Evolutionary conservation across 2,113 vertebrate species (phyloP).

Genomic region (Asarcornis scutulata): DNA sequence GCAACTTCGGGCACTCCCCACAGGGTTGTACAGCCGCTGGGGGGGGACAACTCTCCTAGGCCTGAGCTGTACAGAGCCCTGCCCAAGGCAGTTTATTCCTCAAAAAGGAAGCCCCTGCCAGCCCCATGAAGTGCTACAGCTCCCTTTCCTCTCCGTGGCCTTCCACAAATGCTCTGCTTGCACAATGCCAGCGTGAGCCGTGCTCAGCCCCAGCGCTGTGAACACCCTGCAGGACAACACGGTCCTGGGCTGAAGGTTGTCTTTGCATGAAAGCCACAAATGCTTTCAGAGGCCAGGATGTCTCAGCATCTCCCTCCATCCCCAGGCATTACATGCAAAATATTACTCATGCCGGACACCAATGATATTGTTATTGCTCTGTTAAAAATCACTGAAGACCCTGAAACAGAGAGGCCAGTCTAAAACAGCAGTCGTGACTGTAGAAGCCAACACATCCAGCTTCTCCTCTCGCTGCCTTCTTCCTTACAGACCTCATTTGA

Average conservation of each 20-base stretch:
- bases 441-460: background rate
- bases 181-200: background rate
- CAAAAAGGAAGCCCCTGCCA: background rate
- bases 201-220: background rate
- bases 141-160: too few species aligned
- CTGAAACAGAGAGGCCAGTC: background rate
- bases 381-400: background rate
- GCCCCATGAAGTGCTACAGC: background rate
- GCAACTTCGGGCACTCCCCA: fast-evolving
- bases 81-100: background rate
- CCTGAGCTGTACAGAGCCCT: background rate
- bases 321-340: background rate
- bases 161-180: background rate
- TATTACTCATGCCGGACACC: background rate
- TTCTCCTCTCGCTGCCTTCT: background rate
- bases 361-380: too few species aligned
- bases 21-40: background rate
- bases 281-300: background rate
- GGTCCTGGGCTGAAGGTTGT: background rate
- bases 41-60: background rate
- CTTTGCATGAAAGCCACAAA: background rate
- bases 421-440: background rate
- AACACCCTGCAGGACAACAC: background rate
- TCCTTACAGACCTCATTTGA: fast-evolving
- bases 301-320: background rate